phyloP scores from a whole-genome alignment of 2,888 invertebrate genomes.

The Trichogramma evanescens region DNA sequence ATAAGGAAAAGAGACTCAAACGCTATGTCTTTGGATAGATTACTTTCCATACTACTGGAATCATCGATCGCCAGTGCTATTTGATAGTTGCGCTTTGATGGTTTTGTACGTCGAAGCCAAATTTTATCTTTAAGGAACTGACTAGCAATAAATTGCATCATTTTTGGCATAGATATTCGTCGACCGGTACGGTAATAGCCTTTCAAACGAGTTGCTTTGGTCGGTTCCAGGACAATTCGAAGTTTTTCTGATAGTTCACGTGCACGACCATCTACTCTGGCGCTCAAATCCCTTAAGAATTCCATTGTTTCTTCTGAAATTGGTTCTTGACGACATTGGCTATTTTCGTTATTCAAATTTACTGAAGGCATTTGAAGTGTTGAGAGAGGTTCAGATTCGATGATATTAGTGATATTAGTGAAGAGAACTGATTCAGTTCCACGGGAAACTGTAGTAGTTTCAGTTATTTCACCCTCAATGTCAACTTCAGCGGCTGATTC shows the following conservation, averaged over 20 bases:
- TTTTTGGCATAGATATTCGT: constrained; percentile 95
- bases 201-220: constrained; percentile 80
- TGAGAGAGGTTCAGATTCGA: constrained; percentile 13
- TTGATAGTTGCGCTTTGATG: constrained; percentile 92
- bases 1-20: constrained; percentile 92
- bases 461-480: constrained; percentile 68
- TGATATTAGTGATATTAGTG: constrained; percentile 48
- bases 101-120: constrained; percentile 92
- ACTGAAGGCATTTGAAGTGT: constrained; percentile 24
- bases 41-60: constrained; percentile 85
- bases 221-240: constrained; percentile 90
- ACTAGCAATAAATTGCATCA: constrained; percentile 98
- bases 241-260: constrained; percentile 89
- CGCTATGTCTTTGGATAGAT: constrained; percentile 81
- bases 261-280: constrained; percentile 58
- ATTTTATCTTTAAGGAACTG: constrained; percentile 99
- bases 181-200: constrained; percentile 97
- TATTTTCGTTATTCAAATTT: constrained; percentile 33
- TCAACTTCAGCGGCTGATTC: constrained; percentile 50
- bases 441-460: constrained; percentile 61
- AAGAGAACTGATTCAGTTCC: constrained; percentile 71
- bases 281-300: constrained; percentile 60
- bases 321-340: constrained; percentile 40
- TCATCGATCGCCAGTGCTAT: constrained; percentile 95
- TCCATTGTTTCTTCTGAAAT: constrained; percentile 48